Percentiles rank a stretch among this genome's conserved stretches.
Evolutionary conservation across 1,140 invertebrate genomes (phyloP).

Genomic region (Meteorus sp.): DNA sequence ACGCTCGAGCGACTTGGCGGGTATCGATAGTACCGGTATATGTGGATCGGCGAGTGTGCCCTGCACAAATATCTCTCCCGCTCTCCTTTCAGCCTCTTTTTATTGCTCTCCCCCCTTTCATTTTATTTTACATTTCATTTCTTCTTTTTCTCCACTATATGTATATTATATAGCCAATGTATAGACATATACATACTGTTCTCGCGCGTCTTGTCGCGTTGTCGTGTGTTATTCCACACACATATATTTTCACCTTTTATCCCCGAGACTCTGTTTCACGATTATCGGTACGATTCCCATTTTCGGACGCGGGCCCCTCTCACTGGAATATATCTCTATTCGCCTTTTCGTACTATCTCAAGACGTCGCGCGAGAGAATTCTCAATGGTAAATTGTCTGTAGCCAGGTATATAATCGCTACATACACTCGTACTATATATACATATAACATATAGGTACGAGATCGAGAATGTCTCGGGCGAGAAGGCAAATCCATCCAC

Average conservation of each 20-base stretch:
- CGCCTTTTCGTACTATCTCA: background rate
- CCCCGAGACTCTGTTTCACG: slow-evolving; percentile 18
- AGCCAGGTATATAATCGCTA: slow-evolving; percentile 3
- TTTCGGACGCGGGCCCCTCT: slow-evolving; percentile 3
- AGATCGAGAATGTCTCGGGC: background rate
- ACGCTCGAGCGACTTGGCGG: slow-evolving; percentile 11
- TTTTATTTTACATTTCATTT: too few relatives aligned
- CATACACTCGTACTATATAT: background rate
- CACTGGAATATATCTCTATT: slow-evolving; percentile 14
- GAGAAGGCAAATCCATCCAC: slow-evolving; percentile 21
- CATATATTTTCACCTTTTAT: slow-evolving; percentile 18
- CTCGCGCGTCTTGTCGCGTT: slow-evolving; percentile 3
- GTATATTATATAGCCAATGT: too few relatives aligned
- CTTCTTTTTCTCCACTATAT: background rate
- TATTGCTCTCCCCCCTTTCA: too few relatives aligned
- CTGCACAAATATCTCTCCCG: slow-evolving; percentile 22
- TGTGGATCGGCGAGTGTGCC: slow-evolving; percentile 25
- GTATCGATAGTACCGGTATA: slow-evolving; percentile 26
- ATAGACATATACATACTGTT: too few relatives aligned
- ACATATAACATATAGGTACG: too few relatives aligned
- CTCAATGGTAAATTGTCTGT: slow-evolving; percentile 6
- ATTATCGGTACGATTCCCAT: slow-evolving; percentile 24
- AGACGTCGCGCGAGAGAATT: background rate
- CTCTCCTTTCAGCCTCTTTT: slow-evolving; percentile 7
- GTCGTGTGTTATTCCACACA: slow-evolving; percentile 14